Percentiles rank a stretch among this genome's conserved stretches.
These are phyloP conservation scores for Ariolimax columbianus DNA, from an alignment of 2,888 invertebrate species.

Conservation along the genomic window DNA sequence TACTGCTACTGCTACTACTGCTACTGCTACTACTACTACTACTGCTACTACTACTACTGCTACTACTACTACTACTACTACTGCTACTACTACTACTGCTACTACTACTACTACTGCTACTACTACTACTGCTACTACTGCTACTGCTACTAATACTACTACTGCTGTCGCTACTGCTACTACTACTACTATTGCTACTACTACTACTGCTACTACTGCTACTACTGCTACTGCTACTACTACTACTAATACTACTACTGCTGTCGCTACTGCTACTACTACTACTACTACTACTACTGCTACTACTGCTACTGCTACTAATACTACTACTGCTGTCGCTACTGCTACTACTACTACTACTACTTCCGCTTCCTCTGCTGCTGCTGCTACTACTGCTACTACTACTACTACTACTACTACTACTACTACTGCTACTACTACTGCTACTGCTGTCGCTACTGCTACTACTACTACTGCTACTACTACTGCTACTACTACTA, in stretches of 20 bases:
- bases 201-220: not conserved
- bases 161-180: not conserved
- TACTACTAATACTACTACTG: no score
- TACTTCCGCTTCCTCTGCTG: not conserved
- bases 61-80: conserved; percentile 34
- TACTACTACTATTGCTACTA: not conserved
- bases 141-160: no score
- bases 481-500: no score
- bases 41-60: not conserved
- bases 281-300: no score
- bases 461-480: not conserved
- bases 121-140: no score
- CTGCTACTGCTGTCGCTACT: not conserved
- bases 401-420: not conserved
- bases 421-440: not conserved
- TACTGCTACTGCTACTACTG: not conserved
- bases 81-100: conserved; percentile 31
- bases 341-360: not conserved
- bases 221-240: no score
- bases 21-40: not conserved
- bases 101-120: no score
- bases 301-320: no score
- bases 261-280: no score
- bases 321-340: no score
- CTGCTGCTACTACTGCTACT: not conserved